A percentile compares a stretch with the other conserved stretches of the same genome.
Conservation (phyloP, 2,888 invertebrate species). For the Meliscaeva auricollis region DNA sequence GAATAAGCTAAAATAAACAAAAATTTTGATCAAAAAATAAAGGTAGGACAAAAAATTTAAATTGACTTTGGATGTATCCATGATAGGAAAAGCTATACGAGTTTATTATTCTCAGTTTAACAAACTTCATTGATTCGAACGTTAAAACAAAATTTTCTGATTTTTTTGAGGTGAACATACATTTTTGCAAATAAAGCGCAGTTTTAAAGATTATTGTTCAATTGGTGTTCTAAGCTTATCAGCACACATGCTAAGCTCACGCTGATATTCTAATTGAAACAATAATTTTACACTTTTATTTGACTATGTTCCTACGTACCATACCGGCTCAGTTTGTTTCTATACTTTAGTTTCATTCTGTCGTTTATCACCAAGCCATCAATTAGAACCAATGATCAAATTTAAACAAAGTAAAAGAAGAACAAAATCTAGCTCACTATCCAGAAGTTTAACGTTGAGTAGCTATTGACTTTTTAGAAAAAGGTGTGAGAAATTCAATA, state of each 20-base stretch:
- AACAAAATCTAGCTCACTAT: conserved; percentile 8
- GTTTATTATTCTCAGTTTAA: too few species aligned
- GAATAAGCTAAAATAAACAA: not conserved
- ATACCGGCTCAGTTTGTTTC: too few species aligned
- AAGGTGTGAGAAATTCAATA: conserved; percentile 51
- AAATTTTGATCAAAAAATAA: too few species aligned
- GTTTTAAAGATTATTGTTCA: too few species aligned
- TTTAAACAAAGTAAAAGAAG: conserved; percentile 7
- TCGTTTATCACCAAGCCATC: not conserved
- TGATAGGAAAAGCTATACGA: too few species aligned
- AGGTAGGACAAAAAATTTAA: too few species aligned
- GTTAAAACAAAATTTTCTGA: too few species aligned
- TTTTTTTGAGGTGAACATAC: too few species aligned
- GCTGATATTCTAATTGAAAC: not conserved
- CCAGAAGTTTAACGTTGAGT: not conserved
- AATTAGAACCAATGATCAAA: conserved; percentile 56
- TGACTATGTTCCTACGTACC: not conserved
- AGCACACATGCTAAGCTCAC: not conserved
- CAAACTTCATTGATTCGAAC: too few species aligned
- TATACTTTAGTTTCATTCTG: not conserved
- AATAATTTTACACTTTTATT: not conserved
- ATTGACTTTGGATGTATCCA: too few species aligned
- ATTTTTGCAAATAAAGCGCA: too few species aligned
- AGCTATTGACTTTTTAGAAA: conserved; percentile 36
- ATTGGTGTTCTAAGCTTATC: too few species aligned